Conservation (phyloP, 2,797 vertebrate species). For the Hypotaenidia philippensis region DNA sequence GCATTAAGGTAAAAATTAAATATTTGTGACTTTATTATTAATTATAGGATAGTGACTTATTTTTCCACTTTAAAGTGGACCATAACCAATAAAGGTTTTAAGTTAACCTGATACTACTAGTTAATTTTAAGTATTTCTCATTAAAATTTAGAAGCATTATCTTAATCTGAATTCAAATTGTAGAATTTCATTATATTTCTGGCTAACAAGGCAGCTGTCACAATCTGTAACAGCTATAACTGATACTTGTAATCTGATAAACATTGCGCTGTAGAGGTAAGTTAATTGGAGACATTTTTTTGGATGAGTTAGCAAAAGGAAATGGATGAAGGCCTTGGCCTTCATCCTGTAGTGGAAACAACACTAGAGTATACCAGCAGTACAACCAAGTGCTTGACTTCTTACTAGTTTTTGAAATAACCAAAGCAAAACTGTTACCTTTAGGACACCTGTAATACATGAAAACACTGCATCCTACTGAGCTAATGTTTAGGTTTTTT, state of each 20-base stretch:
- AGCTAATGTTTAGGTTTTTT: not conserved
- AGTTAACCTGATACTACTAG: not conserved
- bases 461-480: not conserved
- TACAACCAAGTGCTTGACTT: not conserved
- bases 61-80: not conserved
- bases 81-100: not conserved
- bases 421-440: accelerated
- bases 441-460: not conserved
- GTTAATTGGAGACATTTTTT: not conserved
- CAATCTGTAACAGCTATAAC: not conserved
- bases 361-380: not conserved
- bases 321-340: not conserved
- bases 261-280: not conserved
- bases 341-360: not conserved
- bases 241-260: not conserved
- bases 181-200: not conserved
- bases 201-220: not conserved
- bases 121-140: not conserved
- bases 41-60: not conserved
- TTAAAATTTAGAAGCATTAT: not conserved
- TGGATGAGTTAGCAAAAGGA: not conserved
- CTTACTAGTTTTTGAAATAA: not conserved
- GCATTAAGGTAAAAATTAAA: conserved; percentile 90
- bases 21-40: not conserved
- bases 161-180: not conserved